Conservation (phyloP, 2,113 vertebrate species). For the Halcyon malimbica region DNA sequence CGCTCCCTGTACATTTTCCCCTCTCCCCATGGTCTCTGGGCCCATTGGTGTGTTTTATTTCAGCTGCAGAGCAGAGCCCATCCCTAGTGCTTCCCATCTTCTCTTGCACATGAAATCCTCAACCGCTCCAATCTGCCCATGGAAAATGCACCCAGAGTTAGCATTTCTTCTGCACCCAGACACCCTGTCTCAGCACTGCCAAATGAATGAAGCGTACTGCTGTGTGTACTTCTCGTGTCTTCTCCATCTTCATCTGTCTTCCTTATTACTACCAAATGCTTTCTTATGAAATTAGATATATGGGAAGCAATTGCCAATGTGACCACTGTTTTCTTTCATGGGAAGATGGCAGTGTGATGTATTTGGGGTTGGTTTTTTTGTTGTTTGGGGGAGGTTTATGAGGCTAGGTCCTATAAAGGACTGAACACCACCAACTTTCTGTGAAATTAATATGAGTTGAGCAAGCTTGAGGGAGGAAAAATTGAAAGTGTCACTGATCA, state of each 20-base stretch:
- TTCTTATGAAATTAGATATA: background rate
- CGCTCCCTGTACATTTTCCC: background rate
- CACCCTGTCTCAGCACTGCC: background rate
- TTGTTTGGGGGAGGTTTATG: background rate
- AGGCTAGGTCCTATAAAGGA: background rate
- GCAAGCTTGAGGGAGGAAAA: background rate
- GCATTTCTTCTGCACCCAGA: background rate
- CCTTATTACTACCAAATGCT: background rate
- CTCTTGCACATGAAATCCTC: background rate
- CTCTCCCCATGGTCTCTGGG: background rate
- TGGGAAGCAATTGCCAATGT: background rate
- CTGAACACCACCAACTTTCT: background rate
- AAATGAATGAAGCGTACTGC: background rate
- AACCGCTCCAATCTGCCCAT: background rate
- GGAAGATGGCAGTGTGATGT: background rate
- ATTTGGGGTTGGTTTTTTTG: background rate
- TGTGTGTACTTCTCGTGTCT: background rate
- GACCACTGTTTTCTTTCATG: background rate
- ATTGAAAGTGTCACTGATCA: background rate
- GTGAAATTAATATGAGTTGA: background rate
- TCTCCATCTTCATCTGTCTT: background rate
- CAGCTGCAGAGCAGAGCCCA: background rate
- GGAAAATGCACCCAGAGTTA: background rate
- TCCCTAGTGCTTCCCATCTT: background rate
- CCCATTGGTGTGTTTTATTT: background rate